Conservation (phyloP, 2,888 invertebrate species). For the Euproctis similis region DNA sequence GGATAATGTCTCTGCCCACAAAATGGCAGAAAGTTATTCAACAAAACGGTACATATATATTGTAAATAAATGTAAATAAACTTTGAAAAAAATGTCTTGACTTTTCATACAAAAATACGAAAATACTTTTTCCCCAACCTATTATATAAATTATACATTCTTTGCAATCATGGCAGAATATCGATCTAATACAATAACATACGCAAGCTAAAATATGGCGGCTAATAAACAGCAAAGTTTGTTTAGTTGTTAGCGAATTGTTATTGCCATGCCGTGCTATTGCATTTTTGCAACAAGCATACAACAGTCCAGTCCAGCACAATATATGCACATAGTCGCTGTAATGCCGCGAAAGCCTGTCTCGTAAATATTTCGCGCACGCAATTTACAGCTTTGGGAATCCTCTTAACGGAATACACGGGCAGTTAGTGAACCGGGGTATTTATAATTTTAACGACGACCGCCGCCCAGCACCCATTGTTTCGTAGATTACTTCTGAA, state of each 20-base stretch:
- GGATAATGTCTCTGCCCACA: too few relatives aligned
- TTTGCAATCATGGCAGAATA: too few relatives aligned
- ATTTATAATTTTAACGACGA: conserved; percentile 58
- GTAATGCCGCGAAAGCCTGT: conserved; percentile 67
- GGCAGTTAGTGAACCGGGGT: conserved; percentile 64
- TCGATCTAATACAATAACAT: too few relatives aligned
- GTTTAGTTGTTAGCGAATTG: conserved; percentile 33
- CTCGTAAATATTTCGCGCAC: conserved; percentile 71
- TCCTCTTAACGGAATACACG: conserved; percentile 70
- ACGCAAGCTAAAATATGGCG: too few relatives aligned
- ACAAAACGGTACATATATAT: too few relatives aligned
- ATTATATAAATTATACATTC: too few relatives aligned
- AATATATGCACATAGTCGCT: conserved; percentile 58
- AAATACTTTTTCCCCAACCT: too few relatives aligned
- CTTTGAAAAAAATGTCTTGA: too few relatives aligned
- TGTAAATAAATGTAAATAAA: too few relatives aligned
- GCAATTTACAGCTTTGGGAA: conserved; percentile 71
- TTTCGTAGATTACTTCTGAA: conserved; percentile 35
- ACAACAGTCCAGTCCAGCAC: too few relatives aligned
- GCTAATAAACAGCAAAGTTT: conserved; percentile 37
- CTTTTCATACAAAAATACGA: too few relatives aligned
- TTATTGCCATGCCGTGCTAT: conserved; percentile 39
- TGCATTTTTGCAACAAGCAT: conserved; percentile 61
- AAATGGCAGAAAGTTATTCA: too few relatives aligned
- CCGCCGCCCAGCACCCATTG: conserved; percentile 44